Evolutionary conservation across 2,113 vertebrate genomes (phyloP), one percentile per base, ranked within the genome.

Genomic region (Zosterops lateralis): DNA sequence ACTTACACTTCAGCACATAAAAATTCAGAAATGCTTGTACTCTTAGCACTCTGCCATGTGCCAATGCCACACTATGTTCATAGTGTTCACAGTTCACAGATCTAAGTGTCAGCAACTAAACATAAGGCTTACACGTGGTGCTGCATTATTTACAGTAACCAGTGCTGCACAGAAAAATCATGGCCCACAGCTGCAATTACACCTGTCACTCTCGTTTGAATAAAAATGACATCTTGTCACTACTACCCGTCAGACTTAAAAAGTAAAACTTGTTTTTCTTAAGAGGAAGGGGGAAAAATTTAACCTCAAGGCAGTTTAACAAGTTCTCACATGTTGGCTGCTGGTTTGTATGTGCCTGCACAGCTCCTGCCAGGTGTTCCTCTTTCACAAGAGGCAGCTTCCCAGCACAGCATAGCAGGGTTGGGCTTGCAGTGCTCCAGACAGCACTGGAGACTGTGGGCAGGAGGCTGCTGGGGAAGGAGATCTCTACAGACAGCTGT

Each of bases 261-360:
- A 18, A 58, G 18, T 9, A 45, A 87, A 83, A 45, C 24, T 56
- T 73, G 31, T 44, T 88, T 79, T 82, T 70, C 73, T 64, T 45
- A 47, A 60, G 56, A 62, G n/a, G 22, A 90, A 68, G 31, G 9
- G 8, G 8, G 0, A 8, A 28, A 54, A 28, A 21, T 26, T 4
- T n/a, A 79, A 50, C 38, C 65, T 78, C 65, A 20, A 12, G 24
- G 48, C 1, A 3, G 29, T 75, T 81, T 81, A 81, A 26, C 61
- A 75, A 64, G 74, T 82, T 51, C 26, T 78, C 54, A 36, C 15
- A 1, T 54, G 18, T 31, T 14, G 3, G 31, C 28, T 72, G 25
- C 15, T 0, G 0, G 21, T 77, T 70, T 73, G 28, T 1, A 7
- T 51, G 53, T 67, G 65, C 62, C 66, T 5, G 2, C 1, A 4